A percentile compares a stretch with the other conserved stretches of the same genome.
phyloP scores from a whole-genome alignment of 2,888 invertebrate species.

The Drosophila villosipedis region DNA sequence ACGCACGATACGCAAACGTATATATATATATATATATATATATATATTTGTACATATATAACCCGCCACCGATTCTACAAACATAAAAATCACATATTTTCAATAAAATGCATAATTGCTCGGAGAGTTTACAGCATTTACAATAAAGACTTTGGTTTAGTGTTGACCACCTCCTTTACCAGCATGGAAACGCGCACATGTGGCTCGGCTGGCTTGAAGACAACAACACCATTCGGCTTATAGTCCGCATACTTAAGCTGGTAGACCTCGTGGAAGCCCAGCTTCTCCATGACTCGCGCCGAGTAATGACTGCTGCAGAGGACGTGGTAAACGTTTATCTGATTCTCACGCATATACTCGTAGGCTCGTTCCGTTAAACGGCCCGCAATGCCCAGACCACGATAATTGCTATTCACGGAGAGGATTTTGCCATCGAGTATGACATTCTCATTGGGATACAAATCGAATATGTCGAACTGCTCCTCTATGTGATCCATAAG shows the following conservation, averaged over 20 bases:
- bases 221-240: slow-evolving; percentile 87
- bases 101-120: slow-evolving; percentile 48
- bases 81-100: slow-evolving; percentile 76
- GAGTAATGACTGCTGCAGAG: slow-evolving; percentile 92
- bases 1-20: slow-evolving; percentile 24
- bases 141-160: slow-evolving; percentile 30
- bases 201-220: slow-evolving; percentile 89
- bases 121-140: slow-evolving; percentile 22
- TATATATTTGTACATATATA: slow-evolving; percentile 14
- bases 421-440: slow-evolving; percentile 85
- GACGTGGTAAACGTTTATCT: slow-evolving; percentile 87
- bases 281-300: slow-evolving; percentile 89
- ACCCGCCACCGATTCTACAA: slow-evolving; percentile 74
- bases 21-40: background rate
- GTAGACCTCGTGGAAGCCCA: slow-evolving; percentile 90
- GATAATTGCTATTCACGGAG: slow-evolving; percentile 84
- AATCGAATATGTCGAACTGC: slow-evolving; percentile 85
- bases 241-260: slow-evolving; percentile 89
- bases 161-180: slow-evolving; percentile 85
- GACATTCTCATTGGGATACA: slow-evolving; percentile 84
- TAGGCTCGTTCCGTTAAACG: slow-evolving; percentile 82
- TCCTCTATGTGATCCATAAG: slow-evolving; percentile 86
- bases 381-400: slow-evolving; percentile 85
- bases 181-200: slow-evolving; percentile 88
- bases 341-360: slow-evolving; percentile 83